Conservation (phyloP, 2,888 invertebrate species). For the Patella caerulea region DNA sequence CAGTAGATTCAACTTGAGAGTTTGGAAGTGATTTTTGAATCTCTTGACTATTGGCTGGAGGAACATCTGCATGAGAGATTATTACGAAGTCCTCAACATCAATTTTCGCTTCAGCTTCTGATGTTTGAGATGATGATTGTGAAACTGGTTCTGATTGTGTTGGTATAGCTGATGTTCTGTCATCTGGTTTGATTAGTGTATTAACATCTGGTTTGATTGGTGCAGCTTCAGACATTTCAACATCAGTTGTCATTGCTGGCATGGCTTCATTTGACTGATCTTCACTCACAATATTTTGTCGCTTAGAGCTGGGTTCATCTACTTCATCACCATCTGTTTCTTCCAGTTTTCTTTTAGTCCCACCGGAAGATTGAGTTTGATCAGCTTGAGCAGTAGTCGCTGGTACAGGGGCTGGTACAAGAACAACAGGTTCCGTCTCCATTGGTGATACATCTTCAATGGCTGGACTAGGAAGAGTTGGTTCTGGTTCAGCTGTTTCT, state of each 20-base stretch:
- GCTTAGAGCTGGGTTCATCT: constrained; percentile 22
- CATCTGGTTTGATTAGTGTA: constrained; percentile 3
- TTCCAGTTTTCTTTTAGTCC: constrained; percentile 40
- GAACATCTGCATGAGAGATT: constrained; percentile 57
- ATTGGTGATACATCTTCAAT: background rate
- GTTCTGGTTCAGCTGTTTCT: background rate
- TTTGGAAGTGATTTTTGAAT: constrained; percentile 50
- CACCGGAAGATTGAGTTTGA: constrained; percentile 7
- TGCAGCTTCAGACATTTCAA: constrained; percentile 28
- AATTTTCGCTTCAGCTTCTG: constrained; percentile 22
- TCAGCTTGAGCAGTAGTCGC: constrained; percentile 2
- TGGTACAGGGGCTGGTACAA: background rate
- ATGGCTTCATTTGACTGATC: background rate
- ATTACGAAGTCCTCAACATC: constrained; percentile 56
- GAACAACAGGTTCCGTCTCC: background rate
- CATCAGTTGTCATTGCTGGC: background rate
- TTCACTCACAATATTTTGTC: background rate
- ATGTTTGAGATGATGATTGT: background rate
- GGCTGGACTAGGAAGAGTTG: background rate
- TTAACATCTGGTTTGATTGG: constrained; percentile 24
- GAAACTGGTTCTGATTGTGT: background rate
- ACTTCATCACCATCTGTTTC: constrained; percentile 35
- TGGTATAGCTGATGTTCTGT: constrained; percentile 6
- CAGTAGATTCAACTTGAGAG: background rate
- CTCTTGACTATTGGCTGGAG: constrained; percentile 51